Base-by-base conservation (phyloP, 2,888 invertebrate species). In the Mimachlamys varia region DNA sequence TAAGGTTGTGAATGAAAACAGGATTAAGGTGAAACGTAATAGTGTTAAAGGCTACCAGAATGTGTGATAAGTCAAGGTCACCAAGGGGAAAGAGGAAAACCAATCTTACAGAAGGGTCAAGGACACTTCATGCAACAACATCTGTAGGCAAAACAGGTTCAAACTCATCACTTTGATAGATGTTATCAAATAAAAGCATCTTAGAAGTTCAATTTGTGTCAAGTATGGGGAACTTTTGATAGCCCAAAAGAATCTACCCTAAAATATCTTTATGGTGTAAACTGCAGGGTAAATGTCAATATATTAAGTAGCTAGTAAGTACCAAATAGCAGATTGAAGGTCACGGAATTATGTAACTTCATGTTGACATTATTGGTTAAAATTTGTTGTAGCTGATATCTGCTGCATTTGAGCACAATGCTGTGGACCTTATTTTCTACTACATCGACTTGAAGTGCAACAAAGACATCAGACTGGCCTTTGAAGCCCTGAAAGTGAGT, bases 331-430 rank as follows among this genome's bases (percentile, higher is more conserved):
- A 44, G 4, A 44, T 44, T 44, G 44, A 44, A 44, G 44, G 44
- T 44, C 44, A n/a, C 44, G 7, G 7, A 44, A 7, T 44, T 5
- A 5, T 44, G 44, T 5, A 44, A 44, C 4, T 44, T 44, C 7
- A 53, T 53, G 53, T 53, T 53, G 12, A 53, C n/a, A n/a, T n/a
- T n/a, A n/a, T n/a, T n/a, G n/a, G n/a, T 76, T 87, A 15, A 53
- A 53, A 53, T 44, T 33, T 88, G 15, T 91, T 97, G 0, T 97
- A 98, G 98, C 98, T 99, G 96, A 97, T 99, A 44, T 98, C 98
- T 89, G 98, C 98, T 96, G 98, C 99, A 88, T 99, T 99, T 97
- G 99, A 99, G 95, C 98, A 99, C 95, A 98, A 98, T 96, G 99
- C 99, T 0, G 97, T 99, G 92, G 98, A 98, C 62, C 97, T 99